These are phyloP conservation scores for Botrylloides violaceus DNA, from an alignment of 23 tunicate species.

Conservation along the genomic window DNA sequence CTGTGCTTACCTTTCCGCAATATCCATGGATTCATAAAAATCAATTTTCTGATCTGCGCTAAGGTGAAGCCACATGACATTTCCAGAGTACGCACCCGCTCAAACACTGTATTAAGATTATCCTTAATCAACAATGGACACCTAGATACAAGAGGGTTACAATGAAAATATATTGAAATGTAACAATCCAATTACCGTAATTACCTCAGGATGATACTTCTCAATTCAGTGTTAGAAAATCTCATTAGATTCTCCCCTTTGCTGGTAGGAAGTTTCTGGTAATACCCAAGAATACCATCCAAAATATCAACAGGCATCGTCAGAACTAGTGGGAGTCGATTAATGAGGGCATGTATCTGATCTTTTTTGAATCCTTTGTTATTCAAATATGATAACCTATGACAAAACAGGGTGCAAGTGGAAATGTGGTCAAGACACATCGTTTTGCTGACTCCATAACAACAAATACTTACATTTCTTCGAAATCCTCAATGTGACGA, in stretches of 20 bases:
- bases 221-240: constrained; percentile 27
- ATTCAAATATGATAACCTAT: constrained; percentile 42
- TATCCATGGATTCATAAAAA: constrained; percentile 30
- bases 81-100: constrained; percentile 44
- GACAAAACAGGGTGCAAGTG: background rate
- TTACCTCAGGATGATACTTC: constrained; percentile 49
- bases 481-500: constrained; percentile 16
- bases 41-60: constrained; percentile 38
- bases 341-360: constrained; percentile 32
- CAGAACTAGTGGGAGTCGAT: constrained; percentile 32
- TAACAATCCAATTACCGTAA: constrained; percentile 1
- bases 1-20: constrained; percentile 13
- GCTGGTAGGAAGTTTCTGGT: constrained; percentile 58
- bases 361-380: constrained; percentile 52
- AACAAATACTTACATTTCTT: constrained; percentile 45
- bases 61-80: constrained; percentile 53
- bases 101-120: constrained; percentile 25
- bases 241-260: constrained; percentile 21
- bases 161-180: constrained; percentile 2
- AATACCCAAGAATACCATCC: constrained; percentile 73
- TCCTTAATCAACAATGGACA: constrained; percentile 36
- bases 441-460: no score
- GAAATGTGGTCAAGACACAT: background rate
- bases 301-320: constrained; percentile 30
- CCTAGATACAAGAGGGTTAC: constrained; percentile 9